Conservation (phyloP, 2,888 invertebrate genomes). For the Cephus runcator region DNA sequence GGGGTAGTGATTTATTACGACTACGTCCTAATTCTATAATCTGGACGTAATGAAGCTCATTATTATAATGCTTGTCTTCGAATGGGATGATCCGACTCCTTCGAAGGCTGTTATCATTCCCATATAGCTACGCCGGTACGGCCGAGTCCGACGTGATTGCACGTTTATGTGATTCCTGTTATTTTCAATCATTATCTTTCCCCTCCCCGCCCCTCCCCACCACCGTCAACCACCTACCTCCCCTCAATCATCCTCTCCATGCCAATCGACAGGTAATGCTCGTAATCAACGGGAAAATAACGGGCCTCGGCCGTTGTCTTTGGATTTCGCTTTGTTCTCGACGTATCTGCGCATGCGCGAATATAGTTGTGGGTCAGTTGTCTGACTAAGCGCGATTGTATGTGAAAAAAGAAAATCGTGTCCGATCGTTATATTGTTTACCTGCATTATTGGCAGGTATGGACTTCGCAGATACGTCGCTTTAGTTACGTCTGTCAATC, state of each 20-base stretch:
- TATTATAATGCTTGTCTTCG: slow-evolving; percentile 61
- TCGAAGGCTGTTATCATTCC: slow-evolving; percentile 45
- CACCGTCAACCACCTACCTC: slow-evolving; percentile 14
- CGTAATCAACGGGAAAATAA: slow-evolving; percentile 51
- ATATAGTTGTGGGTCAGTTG: background rate
- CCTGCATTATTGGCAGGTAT: background rate
- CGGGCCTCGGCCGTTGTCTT: slow-evolving; percentile 33
- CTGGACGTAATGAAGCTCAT: slow-evolving; percentile 57
- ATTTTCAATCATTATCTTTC: slow-evolving; percentile 59
- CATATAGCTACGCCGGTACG: slow-evolving; percentile 35
- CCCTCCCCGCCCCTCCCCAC: slow-evolving; percentile 20
- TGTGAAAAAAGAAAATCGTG: background rate
- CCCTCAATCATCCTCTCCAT: slow-evolving; percentile 20
- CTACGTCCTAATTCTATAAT: slow-evolving; percentile 60
- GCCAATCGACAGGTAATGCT: slow-evolving; percentile 45
- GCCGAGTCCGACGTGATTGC: slow-evolving; percentile 50
- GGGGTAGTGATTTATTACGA: slow-evolving; percentile 53
- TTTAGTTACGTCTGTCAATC: background rate
- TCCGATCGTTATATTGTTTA: background rate
- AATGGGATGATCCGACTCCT: slow-evolving; percentile 41
- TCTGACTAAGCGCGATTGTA: background rate
- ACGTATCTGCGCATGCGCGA: slow-evolving; percentile 15
- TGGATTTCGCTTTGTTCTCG: slow-evolving; percentile 31
- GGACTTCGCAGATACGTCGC: background rate
- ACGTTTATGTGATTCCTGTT: slow-evolving; percentile 62